A percentile compares a stretch with the other conserved stretches of the same genome.
phyloP scores from a whole-genome alignment of 2,888 invertebrate species.

The Scaptomyza cyrtandrae region DNA sequence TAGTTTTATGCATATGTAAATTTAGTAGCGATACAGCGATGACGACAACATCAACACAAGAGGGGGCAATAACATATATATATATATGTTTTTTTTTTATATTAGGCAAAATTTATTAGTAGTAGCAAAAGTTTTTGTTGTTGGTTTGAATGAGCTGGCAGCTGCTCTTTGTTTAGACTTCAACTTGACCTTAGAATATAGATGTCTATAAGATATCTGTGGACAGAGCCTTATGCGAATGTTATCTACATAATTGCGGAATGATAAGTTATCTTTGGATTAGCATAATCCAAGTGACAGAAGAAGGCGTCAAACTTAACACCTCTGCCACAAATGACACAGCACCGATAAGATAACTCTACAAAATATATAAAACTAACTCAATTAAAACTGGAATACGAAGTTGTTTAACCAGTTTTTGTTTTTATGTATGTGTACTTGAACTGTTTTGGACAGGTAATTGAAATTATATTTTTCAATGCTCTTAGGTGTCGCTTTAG shows the following conservation, averaged over 20 bases:
- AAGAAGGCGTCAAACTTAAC: slow-evolving; percentile 36
- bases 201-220: slow-evolving; percentile 1
- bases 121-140: slow-evolving; percentile 31
- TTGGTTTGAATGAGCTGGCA: slow-evolving; percentile 33
- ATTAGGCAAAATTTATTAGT: slow-evolving; percentile 54
- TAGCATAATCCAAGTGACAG: slow-evolving; percentile 49
- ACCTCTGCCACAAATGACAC: slow-evolving; percentile 25
- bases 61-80: slow-evolving; percentile 6
- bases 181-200: slow-evolving; percentile 59
- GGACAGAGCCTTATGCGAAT: background rate
- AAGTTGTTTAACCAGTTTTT: slow-evolving; percentile 47
- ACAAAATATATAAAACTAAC: slow-evolving; percentile 7
- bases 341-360: slow-evolving; percentile 18
- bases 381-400: slow-evolving; percentile 15
- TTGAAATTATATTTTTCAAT: slow-evolving; percentile 31
- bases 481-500: slow-evolving; percentile 41
- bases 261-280: slow-evolving; percentile 43
- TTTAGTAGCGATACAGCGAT: slow-evolving; percentile 36
- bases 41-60: slow-evolving; percentile 54
- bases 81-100: slow-evolving; percentile 6
- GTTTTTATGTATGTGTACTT: background rate
- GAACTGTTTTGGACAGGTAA: slow-evolving; percentile 22
- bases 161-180: slow-evolving; percentile 47
- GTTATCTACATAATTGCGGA: slow-evolving; percentile 36
- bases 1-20: slow-evolving; percentile 33